Conservation (phyloP, 2,113 vertebrate genomes). For the cat (Felis catus) region DNA sequence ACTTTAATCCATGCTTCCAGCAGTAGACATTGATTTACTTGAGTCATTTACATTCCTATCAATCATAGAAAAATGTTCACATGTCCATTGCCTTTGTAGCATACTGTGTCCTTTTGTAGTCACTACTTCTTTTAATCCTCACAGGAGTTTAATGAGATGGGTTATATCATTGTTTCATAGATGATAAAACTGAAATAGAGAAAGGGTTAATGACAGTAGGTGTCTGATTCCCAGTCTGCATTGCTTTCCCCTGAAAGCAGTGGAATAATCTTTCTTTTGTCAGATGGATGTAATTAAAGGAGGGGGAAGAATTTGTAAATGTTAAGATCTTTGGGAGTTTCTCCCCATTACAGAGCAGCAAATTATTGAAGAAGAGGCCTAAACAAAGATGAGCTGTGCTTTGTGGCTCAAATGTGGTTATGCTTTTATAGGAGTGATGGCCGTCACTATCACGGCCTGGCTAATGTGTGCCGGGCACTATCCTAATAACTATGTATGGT, state of each 20-base stretch:
- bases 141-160: not conserved
- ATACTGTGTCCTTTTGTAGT: slow-evolving; percentile 10
- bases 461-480: not conserved
- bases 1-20: not conserved
- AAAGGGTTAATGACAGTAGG: not conserved
- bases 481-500: not conserved
- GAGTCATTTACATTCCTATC: not conserved
- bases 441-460: not conserved
- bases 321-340: not conserved
- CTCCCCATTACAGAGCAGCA: not conserved
- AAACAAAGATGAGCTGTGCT: not conserved
- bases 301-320: not conserved
- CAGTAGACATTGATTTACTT: not conserved
- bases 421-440: slow-evolving; percentile 3
- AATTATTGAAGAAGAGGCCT: slow-evolving; percentile 10
- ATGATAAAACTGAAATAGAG: slow-evolving; percentile 34
- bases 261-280: not conserved
- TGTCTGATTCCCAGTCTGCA: not conserved
- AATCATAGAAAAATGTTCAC: not conserved
- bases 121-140: not conserved
- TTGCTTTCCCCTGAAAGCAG: not conserved
- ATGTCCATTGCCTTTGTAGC: not conserved
- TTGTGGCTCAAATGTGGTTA: not conserved
- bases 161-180: not conserved
- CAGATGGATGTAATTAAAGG: not conserved